Evolutionary conservation across 2,113 vertebrate genomes (phyloP).

Genomic region (Seriola aureovittata): DNA sequence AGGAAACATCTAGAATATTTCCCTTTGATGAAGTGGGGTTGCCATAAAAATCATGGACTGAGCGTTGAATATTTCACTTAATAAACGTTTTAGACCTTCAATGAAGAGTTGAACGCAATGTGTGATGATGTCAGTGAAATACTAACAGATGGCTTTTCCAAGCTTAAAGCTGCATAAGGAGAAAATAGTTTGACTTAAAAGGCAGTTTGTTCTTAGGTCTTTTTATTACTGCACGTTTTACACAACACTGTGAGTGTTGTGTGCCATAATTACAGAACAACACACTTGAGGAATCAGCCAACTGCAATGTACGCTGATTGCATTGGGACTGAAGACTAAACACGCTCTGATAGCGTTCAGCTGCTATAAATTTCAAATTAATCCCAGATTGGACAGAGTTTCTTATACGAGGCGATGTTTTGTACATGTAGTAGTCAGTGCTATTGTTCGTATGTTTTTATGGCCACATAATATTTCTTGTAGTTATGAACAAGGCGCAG

Average conservation of each 20-base stretch:
- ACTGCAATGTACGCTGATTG: conserved; percentile 33
- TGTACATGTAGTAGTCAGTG: too few species aligned
- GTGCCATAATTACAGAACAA: conserved; percentile 31
- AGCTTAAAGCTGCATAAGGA: not conserved
- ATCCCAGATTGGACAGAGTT: conserved; percentile 21
- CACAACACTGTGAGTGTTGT: not conserved
- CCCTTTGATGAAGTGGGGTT: not conserved
- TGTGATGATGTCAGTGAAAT: not conserved
- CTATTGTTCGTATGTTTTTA: conserved; percentile 16
- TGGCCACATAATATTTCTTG: not conserved
- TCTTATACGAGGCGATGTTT: conserved; percentile 9
- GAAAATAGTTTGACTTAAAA: not conserved
- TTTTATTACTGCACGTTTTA: conserved; percentile 4
- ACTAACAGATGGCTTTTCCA: not conserved
- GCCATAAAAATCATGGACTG: not conserved
- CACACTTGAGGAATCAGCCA: conserved; percentile 55
- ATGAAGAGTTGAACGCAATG: not conserved
- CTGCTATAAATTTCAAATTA: conserved; percentile 26
- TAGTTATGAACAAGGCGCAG: not conserved
- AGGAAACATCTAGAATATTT: not conserved
- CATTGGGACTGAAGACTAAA: conserved; percentile 13
- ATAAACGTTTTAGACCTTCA: not conserved
- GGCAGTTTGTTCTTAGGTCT: not conserved
- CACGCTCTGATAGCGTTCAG: conserved; percentile 8
- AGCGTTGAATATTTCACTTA: not conserved